Percentiles rank a stretch among this genome's conserved stretches.
Evolutionary conservation across 2,113 vertebrate genomes (phyloP).

Genomic region (Sinocyclocheilus rhinocerous): DNA sequence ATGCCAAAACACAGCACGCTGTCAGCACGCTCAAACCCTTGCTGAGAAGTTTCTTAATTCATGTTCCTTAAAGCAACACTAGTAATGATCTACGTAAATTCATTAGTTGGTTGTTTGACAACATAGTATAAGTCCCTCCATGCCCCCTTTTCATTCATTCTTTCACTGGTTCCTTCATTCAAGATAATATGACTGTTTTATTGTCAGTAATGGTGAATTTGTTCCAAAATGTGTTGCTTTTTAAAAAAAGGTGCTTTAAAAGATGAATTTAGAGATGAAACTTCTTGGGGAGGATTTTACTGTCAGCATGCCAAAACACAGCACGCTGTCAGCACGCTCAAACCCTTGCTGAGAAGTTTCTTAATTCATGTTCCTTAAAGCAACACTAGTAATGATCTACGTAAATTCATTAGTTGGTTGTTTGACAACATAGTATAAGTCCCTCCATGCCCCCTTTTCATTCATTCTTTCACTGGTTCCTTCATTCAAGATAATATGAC

Average conservation of each 20-base stretch:
- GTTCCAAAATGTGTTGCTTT: background rate
- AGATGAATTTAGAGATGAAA: background rate
- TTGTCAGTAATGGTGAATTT: background rate
- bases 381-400: background rate
- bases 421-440: background rate
- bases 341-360: background rate
- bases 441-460: background rate
- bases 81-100: too few relatives aligned
- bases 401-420: background rate
- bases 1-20: background rate
- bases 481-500: constrained; percentile 16
- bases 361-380: background rate
- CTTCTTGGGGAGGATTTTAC: background rate
- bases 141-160: too few relatives aligned
- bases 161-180: too few relatives aligned
- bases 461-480: background rate
- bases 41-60: background rate
- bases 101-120: too few relatives aligned
- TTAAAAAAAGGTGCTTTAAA: background rate
- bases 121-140: too few relatives aligned
- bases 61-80: constrained; percentile 2
- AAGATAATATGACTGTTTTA: too few relatives aligned
- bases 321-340: background rate
- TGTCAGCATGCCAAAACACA: constrained; percentile 6
- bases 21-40: background rate